Evolutionary conservation across 2,797 vertebrate species (phyloP), one percentile per base, ranked within the genome.

Genomic region (Enteromius mattozi): DNA sequence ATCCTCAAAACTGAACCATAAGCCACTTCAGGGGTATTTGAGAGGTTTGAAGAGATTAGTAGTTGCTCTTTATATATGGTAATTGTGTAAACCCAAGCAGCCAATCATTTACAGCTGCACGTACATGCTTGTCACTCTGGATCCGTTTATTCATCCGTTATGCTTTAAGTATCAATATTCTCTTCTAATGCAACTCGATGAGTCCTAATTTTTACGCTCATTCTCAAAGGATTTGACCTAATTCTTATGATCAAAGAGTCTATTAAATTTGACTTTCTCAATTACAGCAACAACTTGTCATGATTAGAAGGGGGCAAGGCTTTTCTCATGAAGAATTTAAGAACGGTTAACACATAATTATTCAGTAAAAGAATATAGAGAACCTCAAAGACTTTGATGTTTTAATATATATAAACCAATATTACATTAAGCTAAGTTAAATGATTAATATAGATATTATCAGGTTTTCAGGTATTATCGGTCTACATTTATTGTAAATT

Each of bases 181-280:
- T 3, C 51, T 71, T 54, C 85, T 88, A 37, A 14, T 79, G 87
- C 75, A 90, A 89, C 87, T 71, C 61, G 80, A 86, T 63, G 88
- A 87, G 70, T 69, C 63, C 35, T 51, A 79, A 14, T 89, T 90
- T 84, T 66, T 19, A 6, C 17, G 1, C 27, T 59, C 19, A 8
- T 65, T 56, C 89, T 88, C 88, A 85, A 71, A 14, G 80, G 89
- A 49, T 88, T 87, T 88, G 84, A 89, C 90, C 89, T 85, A 71
- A 90, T 92, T 92, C 89, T 85, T 81, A 88, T 89, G 88, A 94
- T 92, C 91, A 93, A 93, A 92, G 90, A 88, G 45, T 84, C 88
- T 10, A 89, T 89, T 91, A 87, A 78, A 83, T 81, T n/a, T 8
- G n/a, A 56, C 14, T 88, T 88, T 82, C 85, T 87, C 70, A 78